Base-by-base conservation (phyloP, 2,888 invertebrate species). In the Cantharis flavilabris region DNA sequence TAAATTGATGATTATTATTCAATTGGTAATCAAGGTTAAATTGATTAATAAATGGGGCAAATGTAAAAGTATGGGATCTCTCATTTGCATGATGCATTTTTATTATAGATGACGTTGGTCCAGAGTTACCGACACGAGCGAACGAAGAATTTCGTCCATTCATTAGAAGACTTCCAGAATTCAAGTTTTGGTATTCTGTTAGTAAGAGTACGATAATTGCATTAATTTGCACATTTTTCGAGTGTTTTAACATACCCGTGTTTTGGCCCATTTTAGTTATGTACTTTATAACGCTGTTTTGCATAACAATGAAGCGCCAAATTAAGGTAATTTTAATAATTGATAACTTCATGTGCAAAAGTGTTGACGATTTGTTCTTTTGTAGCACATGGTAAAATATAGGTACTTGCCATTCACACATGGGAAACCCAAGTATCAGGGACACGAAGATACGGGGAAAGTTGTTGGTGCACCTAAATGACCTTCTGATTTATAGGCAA, bases 231-330 rank as follows among this genome's bases (percentile, higher is more conserved):
- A 99, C 99, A 78, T 96, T 98, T 89, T 98, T 99, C 88, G 98
- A 99, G 86, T 95, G 96, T 85, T 98, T 99, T 89, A 98, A 99
- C 91, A 95, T 99, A 89, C 99, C 99, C 87, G 99, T 99, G 85
- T 99, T 99, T 90, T 99, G 99, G 99, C 99, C 99, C 78, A 99
- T 99, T 86, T 92, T 99, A 88, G 98, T 99, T 85, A 97, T 99
- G 96, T 99, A 99, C 90, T 99, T 99, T 90, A 96, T 99, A 87
- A 97, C 98, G 76, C 91, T 99, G 83, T 97, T 99, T 90, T 96
- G 97, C 90, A 96, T 99, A 87, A 99, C 99, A 76, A 99, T 99
- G 99, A 99, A 99, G 90, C 93, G 98, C 86, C 99, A 99, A 92
- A 99, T 99, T 86, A 98, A 96, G 94, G 98, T 98, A 89, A 92